Evolutionary conservation across 1,140 invertebrate species (phyloP).

Genomic region (Heliothis subflexa): DNA sequence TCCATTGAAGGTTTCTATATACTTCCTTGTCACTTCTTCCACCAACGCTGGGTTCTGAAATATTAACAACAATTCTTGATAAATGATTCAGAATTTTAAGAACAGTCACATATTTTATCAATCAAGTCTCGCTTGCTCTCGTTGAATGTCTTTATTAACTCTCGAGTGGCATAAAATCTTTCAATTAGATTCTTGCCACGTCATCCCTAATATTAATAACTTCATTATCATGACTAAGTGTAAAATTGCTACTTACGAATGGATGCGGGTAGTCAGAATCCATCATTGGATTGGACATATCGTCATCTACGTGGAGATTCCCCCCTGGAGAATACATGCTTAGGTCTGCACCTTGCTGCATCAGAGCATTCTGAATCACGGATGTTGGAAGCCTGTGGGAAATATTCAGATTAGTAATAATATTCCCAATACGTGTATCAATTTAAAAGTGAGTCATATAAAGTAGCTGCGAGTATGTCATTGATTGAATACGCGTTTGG

Average conservation of each 20-base stretch:
- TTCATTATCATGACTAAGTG: constrained; percentile 32
- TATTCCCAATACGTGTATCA: constrained; percentile 23
- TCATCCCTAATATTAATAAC: constrained; percentile 32
- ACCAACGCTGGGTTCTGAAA: constrained; percentile 89
- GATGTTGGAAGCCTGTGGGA: constrained; percentile 78
- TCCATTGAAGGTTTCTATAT: constrained; percentile 83
- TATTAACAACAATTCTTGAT: constrained; percentile 61
- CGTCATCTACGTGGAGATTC: constrained; percentile 75
- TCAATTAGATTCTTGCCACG: constrained; percentile 33
- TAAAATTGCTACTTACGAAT: constrained; percentile 69
- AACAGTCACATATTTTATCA: background rate
- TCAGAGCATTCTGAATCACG: constrained; percentile 81
- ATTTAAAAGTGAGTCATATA: constrained; percentile 28
- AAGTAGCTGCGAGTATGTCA: background rate
- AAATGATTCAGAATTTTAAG: background rate
- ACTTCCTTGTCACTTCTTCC: constrained; percentile 85
- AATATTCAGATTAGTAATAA: constrained; percentile 32
- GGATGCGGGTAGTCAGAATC: constrained; percentile 74
- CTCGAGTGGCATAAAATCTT: constrained; percentile 43
- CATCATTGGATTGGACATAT: constrained; percentile 76
- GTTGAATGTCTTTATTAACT: constrained; percentile 28
- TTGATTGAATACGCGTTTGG: constrained; percentile 20
- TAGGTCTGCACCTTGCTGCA: constrained; percentile 81
- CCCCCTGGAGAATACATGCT: constrained; percentile 77
- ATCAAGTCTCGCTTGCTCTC: background rate